phyloP scores from a whole-genome alignment of 2,888 invertebrate genomes.

The Andricus curvator region DNA sequence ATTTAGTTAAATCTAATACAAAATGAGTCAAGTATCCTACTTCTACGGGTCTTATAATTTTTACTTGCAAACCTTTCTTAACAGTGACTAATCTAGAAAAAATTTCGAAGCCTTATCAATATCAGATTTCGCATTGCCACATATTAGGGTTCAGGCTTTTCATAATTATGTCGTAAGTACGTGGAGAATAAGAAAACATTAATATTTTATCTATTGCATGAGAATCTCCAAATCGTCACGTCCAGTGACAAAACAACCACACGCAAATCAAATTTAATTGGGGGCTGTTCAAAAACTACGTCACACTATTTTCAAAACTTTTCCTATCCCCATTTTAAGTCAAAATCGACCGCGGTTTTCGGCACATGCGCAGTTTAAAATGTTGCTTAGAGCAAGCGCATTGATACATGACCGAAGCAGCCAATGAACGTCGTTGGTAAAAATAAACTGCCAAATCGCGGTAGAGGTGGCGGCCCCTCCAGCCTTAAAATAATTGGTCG shows the following conservation, averaged over 20 bases:
- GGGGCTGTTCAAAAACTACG: no score
- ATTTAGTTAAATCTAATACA: neutral
- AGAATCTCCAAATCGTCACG: neutral
- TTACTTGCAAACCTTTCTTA: neutral
- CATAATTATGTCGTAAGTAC: neutral
- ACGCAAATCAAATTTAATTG: neutral
- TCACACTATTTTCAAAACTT: no score
- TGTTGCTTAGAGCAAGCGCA: no score
- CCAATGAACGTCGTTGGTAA: no score
- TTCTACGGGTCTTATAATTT: neutral
- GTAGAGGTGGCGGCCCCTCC: no score
- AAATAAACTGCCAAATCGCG: no score
- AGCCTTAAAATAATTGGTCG: no score
- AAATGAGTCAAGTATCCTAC: neutral
- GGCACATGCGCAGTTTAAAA: no score
- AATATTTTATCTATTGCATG: neutral
- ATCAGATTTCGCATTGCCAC: neutral
- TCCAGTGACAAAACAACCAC: neutral
- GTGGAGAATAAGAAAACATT: neutral
- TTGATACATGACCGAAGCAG: no score
- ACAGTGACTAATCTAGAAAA: neutral
- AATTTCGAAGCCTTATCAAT: neutral
- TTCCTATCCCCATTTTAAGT: no score
- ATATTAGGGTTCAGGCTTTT: neutral
- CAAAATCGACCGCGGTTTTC: no score